Base-by-base conservation (phyloP, 2,888 invertebrate species). In the Agonopterix heracliana region DNA sequence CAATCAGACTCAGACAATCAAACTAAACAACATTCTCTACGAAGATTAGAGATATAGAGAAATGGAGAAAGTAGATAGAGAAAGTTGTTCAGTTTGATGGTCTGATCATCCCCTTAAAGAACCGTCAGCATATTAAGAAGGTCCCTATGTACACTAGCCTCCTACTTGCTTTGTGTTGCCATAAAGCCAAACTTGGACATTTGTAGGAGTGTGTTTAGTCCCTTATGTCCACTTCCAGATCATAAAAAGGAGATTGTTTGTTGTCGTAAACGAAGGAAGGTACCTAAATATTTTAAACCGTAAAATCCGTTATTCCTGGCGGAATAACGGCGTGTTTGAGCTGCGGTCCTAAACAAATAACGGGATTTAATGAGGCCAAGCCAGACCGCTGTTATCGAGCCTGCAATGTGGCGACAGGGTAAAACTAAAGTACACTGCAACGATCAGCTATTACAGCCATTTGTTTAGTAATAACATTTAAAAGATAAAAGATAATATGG, bases 311-410 rank as follows among this genome's bases (percentile, higher is more conserved):
- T 84, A 79, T 78, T 78, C 74, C 71, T 72, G 67, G 66, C 60
- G 70, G 76, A 78, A 74, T 78, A 78, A 78, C 75, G 71, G 66
- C 60, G 70, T 79, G 78, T 83, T 85, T 80, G 78, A 72, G 74
- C 69, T 71, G 74, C 62, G 77, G 79, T 81, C 85, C 85, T 85
- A 84, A 87, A 75, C 76, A 87, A 85, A 87, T 82, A 85, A 62
- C 70, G 68, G 66, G 74, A 78, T 78, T 82, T 84, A 83, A 86
- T 84, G 85, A 84, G 81, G 72, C 75, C 69, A 67, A 73, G 26
- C 26, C 3, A 59, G 74, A 59, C 66, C 60, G 62, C 56, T 56
- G 49, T 47, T 51, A 49, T 49, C 49, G 51, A 51, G 42, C 35
- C 26, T 47, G 11, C 34, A 47, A 34, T 40, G 34, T 13, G 13